Percentiles rank a stretch among this genome's conserved stretches.
Conservation (phyloP, 2,797 vertebrate genomes). For the Philypnodon macrostomus region DNA sequence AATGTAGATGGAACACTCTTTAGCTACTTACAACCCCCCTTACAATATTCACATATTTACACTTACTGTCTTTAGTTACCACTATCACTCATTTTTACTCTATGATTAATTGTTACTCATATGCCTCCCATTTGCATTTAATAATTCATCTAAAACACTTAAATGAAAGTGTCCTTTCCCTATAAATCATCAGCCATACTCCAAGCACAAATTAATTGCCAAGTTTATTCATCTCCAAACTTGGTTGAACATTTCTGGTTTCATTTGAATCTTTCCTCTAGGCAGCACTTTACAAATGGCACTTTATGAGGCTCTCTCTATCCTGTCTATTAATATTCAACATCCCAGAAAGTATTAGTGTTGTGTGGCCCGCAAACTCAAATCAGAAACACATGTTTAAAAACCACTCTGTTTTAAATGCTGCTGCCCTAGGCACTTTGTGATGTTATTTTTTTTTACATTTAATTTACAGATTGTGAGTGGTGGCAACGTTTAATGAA, state of each 20-base stretch:
- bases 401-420: conserved; percentile 6
- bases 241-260: conserved; percentile 41
- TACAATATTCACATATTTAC: too few relatives aligned
- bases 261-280: conserved; percentile 48
- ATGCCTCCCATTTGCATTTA: conserved; percentile 17
- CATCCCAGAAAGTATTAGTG: conserved; percentile 24
- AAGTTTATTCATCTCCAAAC: conserved; percentile 47
- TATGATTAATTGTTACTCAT: conserved; percentile 13
- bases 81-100: background rate
- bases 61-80: conserved; percentile 8
- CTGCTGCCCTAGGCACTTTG: conserved; percentile 4
- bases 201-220: conserved; percentile 39
- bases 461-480: conserved; percentile 12
- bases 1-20: too few relatives aligned
- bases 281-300: conserved; percentile 48
- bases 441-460: conserved; percentile 5
- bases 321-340: conserved; percentile 36
- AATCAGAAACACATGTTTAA: conserved; percentile 14
- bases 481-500: conserved; percentile 14
- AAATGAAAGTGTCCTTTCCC: conserved; percentile 19
- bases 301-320: conserved; percentile 40
- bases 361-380: conserved; percentile 2
- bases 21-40: too few relatives aligned
- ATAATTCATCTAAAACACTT: conserved; percentile 30
- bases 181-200: conserved; percentile 19